phyloP scores from a whole-genome alignment of 2,888 invertebrate species.

The Gastrophysa polygoni region DNA sequence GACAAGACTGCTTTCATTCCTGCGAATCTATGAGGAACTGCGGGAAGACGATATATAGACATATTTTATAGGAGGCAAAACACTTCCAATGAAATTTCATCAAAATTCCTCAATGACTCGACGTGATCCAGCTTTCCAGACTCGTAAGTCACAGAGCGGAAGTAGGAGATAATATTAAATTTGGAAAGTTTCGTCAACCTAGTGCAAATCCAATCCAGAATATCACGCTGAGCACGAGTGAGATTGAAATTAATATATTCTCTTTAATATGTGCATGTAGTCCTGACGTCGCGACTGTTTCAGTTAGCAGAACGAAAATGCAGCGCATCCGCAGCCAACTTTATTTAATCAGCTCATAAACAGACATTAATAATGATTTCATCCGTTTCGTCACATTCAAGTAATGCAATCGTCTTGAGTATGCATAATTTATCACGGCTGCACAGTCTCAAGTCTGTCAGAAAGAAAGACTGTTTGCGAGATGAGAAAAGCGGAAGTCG shows the following conservation, averaged over 20 bases:
- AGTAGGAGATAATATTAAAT: slow-evolving; percentile 18
- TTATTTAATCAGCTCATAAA: slow-evolving; percentile 23
- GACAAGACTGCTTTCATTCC: too few species aligned
- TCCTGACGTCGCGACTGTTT: background rate
- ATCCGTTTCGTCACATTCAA: slow-evolving; percentile 20
- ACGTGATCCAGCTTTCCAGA: background rate
- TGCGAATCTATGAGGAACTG: too few species aligned
- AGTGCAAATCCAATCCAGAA: slow-evolving; percentile 20
- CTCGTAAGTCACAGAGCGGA: background rate
- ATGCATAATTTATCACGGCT: slow-evolving; percentile 19
- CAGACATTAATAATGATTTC: slow-evolving; percentile 31
- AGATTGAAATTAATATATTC: slow-evolving; percentile 28
- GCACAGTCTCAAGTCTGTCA: slow-evolving; percentile 2
- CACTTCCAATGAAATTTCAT: too few species aligned
- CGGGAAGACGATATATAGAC: too few species aligned
- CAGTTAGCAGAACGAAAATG: slow-evolving; percentile 10
- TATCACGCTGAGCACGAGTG: slow-evolving; percentile 18
- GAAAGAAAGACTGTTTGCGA: slow-evolving; percentile 1
- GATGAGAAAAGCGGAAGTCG: slow-evolving; percentile 10
- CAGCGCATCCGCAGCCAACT: slow-evolving; percentile 18
- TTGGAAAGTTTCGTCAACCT: slow-evolving; percentile 21
- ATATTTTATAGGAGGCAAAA: too few species aligned
- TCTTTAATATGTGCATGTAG: slow-evolving; percentile 16
- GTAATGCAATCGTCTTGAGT: slow-evolving; percentile 23
- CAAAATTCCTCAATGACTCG: too few species aligned